Evolutionary conservation across 2,113 vertebrate species (phyloP).

Genomic region (rabbit (Oryctolagus cuniculus)): DNA sequence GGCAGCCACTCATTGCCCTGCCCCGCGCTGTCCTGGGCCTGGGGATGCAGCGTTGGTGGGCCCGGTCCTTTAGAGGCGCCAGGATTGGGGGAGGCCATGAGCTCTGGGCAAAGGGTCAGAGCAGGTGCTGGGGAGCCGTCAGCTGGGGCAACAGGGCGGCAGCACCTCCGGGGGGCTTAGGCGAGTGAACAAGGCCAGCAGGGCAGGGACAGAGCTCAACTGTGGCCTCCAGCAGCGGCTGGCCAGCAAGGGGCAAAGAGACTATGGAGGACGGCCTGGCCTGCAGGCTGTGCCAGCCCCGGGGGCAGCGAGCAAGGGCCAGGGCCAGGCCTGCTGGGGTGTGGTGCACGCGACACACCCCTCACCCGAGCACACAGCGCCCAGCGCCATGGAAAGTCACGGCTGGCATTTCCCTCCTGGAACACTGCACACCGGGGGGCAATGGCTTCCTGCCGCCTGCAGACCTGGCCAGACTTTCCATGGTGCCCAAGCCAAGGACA

Average conservation of each 20-base stretch:
- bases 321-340: neutral
- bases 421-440: neutral
- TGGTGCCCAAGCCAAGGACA: neutral
- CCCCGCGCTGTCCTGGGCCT: neutral
- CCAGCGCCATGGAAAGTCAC: neutral
- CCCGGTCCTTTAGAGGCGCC: neutral
- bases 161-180: neutral
- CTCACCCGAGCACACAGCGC: neutral
- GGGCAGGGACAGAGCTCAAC: no score
- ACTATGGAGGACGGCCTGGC: neutral
- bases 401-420: neutral
- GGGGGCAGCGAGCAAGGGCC: neutral
- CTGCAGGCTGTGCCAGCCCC: neutral
- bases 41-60: neutral
- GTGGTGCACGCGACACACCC: rapidly evolving
- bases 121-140: neutral
- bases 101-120: neutral
- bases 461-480: neutral
- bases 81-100: neutral
- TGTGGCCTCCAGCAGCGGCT: neutral
- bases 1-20: neutral
- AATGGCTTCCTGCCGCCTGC: neutral
- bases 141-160: neutral
- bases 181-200: no score
- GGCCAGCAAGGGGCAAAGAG: neutral